Percentiles rank a stretch among this genome's conserved stretches.
These are phyloP conservation scores for Andrena dorsata DNA, from an alignment of 2,888 invertebrate genomes.

Conservation along the genomic window DNA sequence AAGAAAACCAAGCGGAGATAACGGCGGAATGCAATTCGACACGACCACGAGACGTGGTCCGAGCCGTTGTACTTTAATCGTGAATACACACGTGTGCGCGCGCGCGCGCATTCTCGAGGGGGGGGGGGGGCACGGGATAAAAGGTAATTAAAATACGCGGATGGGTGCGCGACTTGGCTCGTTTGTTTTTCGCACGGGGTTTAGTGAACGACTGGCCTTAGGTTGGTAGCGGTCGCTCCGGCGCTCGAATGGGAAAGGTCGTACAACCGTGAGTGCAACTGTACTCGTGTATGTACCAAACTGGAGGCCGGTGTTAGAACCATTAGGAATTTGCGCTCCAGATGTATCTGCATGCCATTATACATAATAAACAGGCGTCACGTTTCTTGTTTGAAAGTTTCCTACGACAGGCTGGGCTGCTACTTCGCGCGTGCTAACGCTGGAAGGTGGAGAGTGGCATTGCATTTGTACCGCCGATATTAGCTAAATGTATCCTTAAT, in stretches of 20 bases:
- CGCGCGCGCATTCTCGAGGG: not conserved
- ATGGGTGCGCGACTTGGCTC: conserved; percentile 4
- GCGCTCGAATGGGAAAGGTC: conserved; percentile 76
- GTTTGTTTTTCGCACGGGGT: conserved; percentile 37
- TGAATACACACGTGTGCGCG: not conserved
- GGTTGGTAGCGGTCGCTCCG: conserved; percentile 59
- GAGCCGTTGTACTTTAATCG: conserved; percentile 13
- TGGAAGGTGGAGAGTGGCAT: not conserved
- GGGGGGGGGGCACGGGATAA: not conserved
- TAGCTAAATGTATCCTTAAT: conserved; percentile 1
- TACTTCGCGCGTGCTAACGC: conserved; percentile 10
- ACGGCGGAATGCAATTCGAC: conserved; percentile 58
- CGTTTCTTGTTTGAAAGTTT: conserved; percentile 33
- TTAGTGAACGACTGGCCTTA: conserved; percentile 49
- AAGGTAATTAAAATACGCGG: conserved; percentile 5
- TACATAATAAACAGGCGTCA: conserved; percentile 36
- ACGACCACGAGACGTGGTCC: conserved; percentile 4
- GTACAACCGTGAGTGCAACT: conserved; percentile 78
- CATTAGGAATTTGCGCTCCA: conserved; percentile 55
- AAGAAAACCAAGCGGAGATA: conserved; percentile 49
- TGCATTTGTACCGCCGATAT: not conserved
- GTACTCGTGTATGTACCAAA: conserved; percentile 65
- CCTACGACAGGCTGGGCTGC: conserved; percentile 3
- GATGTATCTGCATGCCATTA: conserved; percentile 48
- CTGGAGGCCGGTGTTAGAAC: conserved; percentile 47